phyloP scores from a whole-genome alignment of 2,888 invertebrate species.

The Nezara viridula region DNA sequence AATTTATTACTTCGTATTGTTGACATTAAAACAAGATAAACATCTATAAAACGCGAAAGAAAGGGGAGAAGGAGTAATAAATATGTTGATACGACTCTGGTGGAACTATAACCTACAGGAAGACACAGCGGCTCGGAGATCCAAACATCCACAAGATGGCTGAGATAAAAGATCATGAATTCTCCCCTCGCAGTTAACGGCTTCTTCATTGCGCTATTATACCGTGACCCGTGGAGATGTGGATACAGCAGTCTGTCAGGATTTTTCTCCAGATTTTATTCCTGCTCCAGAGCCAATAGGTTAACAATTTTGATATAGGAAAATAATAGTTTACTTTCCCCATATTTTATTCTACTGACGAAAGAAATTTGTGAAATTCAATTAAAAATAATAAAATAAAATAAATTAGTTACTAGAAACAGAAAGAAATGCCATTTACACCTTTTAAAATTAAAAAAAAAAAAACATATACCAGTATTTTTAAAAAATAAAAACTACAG shows the following conservation, averaged over 20 bases:
- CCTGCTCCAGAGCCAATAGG: neutral
- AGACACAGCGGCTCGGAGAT: neutral
- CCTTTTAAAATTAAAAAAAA: too few relatives aligned
- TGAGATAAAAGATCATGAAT: conserved; percentile 11
- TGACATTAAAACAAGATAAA: neutral
- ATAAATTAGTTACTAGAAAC: too few relatives aligned
- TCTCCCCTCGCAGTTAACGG: neutral
- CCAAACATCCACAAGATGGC: neutral
- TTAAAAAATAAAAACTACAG: too few relatives aligned
- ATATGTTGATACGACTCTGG: neutral
- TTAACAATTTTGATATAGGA: too few relatives aligned
- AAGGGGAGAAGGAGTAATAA: neutral
- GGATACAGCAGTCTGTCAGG: neutral
- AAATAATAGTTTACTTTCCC: too few relatives aligned
- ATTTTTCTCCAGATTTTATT: neutral
- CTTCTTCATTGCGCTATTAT: conserved; percentile 20
- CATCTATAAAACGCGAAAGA: neutral
- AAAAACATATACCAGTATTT: too few relatives aligned
- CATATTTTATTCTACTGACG: too few relatives aligned
- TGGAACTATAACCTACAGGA: neutral
- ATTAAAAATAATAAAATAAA: too few relatives aligned
- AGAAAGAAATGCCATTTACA: too few relatives aligned
- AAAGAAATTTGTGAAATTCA: too few relatives aligned
- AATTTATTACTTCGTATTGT: too few relatives aligned
- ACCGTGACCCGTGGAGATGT: neutral